Evolutionary conservation across 2,113 vertebrate species (phyloP).

Genomic region (Aphyosemion australe): DNA sequence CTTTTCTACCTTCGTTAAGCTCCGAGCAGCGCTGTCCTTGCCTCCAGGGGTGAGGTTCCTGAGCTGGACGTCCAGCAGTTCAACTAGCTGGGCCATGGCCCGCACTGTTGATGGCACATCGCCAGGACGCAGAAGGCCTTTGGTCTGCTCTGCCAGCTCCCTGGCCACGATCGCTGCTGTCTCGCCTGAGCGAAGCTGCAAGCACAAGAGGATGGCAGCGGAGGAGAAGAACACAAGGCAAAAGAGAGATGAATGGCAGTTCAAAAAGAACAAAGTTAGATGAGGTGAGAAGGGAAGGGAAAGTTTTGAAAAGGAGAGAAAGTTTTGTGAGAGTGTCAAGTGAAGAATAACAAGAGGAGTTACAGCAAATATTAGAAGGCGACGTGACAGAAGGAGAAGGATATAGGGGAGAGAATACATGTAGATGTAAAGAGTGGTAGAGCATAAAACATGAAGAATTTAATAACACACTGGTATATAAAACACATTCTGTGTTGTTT

Average conservation of each 20-base stretch:
- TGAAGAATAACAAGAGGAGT: conserved; percentile 3
- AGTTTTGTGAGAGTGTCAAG: conserved; percentile 18
- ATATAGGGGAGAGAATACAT: conserved; percentile 4
- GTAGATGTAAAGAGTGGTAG: not conserved
- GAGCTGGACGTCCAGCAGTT: conserved; percentile 93
- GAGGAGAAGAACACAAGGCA: conserved; percentile 8
- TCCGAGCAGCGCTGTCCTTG: conserved; percentile 96
- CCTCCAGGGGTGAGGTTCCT: conserved; percentile 95
- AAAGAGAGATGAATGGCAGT: conserved; percentile 27
- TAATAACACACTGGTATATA: not conserved
- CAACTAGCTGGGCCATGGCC: conserved; percentile 95
- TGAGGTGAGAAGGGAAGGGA: conserved; percentile 10
- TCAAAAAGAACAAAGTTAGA: conserved; percentile 1
- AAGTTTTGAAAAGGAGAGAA: conserved; percentile 23
- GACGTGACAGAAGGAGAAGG: conserved; percentile 6
- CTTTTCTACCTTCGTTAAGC: conserved; percentile 90
- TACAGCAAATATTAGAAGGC: conserved; percentile 15
- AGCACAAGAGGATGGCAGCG: conserved; percentile 27
- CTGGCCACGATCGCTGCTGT: conserved; percentile 94
- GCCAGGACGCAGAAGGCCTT: conserved; percentile 88
- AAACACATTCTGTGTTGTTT: no score
- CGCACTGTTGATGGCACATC: conserved; percentile 94
- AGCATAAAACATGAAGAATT: not conserved
- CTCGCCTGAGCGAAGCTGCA: conserved; percentile 95
- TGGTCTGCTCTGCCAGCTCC: conserved; percentile 94